Base-by-base conservation (phyloP, 2,888 invertebrate species). In the Drosophila dives region DNA sequence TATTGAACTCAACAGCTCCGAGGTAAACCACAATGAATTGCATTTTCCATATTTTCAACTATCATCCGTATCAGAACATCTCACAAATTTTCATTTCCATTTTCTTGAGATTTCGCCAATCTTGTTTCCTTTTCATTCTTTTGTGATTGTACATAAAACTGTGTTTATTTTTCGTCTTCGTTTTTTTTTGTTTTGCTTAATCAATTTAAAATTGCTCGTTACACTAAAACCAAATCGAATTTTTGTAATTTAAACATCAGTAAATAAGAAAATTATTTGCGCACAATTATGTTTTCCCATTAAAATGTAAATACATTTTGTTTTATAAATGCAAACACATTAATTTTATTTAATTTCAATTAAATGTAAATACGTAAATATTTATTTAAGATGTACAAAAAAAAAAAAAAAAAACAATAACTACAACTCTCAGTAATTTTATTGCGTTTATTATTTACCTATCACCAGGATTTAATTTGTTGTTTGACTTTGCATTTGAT, bases 1-100 rank as follows among this genome's bases (percentile, higher is more conserved):
- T 51, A 34, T 51, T 58, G 65, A 73, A 74, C 51, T 77, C 73
- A 72, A 82, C 91, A 92, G 92, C 89, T 92, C 92, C 74, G 92
- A 92, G 92, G 92, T 92, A 92, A 92, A 92, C 83, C 80, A 90
- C 80, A 81, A 75, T 64, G 62, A 86, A 86, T 83, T 86, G 77
- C 79, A 83, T 86, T 80, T 88, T 75, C 72, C 83, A 83, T 83
- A 72, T 79, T 66, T 75, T 58, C 60, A 70, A 71, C 64, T 69
- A 54, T 71, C 75, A 80, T 77, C 65, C 80, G 70, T 79, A 77
- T 74, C 64, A 75, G 45, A 75, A 62, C 59, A 62, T 71, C 64
- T 72, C 64, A 75, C 69, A 66, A 23, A 23, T 75, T 66, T 64
- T 51, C 48, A 34, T 63, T 45, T 49, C 45, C 11, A 11, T 50